Conservation (phyloP, 2,888 invertebrate species). For the Temnothorax ravouxi region DNA sequence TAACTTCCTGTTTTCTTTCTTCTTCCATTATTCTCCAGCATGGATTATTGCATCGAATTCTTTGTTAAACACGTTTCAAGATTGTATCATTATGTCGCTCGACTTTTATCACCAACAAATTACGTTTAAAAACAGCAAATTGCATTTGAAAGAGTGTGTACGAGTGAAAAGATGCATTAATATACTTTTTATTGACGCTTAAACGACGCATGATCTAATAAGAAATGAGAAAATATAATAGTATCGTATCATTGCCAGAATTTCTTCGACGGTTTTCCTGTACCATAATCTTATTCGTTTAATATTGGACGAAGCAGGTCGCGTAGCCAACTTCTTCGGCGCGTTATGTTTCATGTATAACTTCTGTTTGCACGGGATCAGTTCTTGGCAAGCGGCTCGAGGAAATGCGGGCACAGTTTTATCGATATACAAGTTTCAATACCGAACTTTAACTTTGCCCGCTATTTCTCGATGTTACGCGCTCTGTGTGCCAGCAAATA, state of each 20-base stretch:
- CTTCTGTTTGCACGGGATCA: constrained; percentile 74
- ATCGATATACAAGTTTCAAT: constrained; percentile 63
- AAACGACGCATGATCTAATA: not conserved
- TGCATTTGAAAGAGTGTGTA: not conserved
- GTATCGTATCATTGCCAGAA: not conserved
- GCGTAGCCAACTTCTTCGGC: constrained; percentile 53
- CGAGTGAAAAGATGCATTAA: not conserved
- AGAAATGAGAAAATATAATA: not conserved
- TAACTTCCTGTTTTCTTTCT: constrained; percentile 13
- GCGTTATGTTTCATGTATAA: constrained; percentile 56
- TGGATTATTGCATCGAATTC: not conserved
- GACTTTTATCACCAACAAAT: not conserved
- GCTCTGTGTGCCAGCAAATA: not conserved
- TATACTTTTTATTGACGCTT: not conserved
- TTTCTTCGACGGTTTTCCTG: not conserved
- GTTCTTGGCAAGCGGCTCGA: constrained; percentile 77
- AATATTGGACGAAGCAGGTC: constrained; percentile 40
- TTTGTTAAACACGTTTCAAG: constrained; percentile 3
- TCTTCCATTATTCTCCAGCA: not conserved
- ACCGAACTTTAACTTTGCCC: constrained; percentile 32
- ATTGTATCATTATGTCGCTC: not conserved
- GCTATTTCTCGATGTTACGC: not conserved
- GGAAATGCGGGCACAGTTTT: constrained; percentile 62
- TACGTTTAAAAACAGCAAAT: not conserved
- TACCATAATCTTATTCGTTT: not conserved